Evolutionary conservation across 2,888 invertebrate species (phyloP).

Genomic region (Rhamnusium bicolor): DNA sequence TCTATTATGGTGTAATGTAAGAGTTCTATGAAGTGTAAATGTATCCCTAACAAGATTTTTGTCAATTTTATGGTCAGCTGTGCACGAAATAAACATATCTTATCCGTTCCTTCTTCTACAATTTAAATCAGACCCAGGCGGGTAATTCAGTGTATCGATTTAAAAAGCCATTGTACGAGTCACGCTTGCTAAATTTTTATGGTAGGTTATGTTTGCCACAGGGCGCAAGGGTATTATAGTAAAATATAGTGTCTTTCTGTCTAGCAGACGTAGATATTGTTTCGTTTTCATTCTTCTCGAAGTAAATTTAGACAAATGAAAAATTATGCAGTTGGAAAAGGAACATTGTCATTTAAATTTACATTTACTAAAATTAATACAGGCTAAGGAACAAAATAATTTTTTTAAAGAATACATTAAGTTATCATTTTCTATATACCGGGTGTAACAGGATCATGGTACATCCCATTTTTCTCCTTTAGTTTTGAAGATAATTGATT

Average conservation of each 20-base stretch:
- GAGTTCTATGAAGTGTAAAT: background rate
- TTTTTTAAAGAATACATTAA: too few species aligned
- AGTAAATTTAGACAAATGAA: background rate
- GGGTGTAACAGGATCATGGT: too few species aligned
- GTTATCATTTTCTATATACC: too few species aligned
- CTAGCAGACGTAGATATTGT: background rate
- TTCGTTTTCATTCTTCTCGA: background rate
- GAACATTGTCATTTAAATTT: too few species aligned
- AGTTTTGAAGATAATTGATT: too few species aligned
- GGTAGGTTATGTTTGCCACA: background rate
- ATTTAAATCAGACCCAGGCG: background rate
- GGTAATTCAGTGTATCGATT: slow-evolving; percentile 3
- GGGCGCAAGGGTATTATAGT: background rate
- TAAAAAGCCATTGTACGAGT: background rate
- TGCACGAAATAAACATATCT: background rate
- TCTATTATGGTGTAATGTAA: too few species aligned
- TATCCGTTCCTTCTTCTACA: background rate
- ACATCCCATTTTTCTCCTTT: too few species aligned
- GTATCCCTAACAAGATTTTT: background rate
- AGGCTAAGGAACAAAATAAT: too few species aligned
- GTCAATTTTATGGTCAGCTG: slow-evolving; percentile 5
- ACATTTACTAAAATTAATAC: too few species aligned
- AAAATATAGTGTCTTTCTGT: background rate
- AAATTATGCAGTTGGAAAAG: background rate
- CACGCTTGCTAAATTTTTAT: background rate